Conservation (phyloP, 2,113 vertebrate genomes). For the Patagioenas fasciata region DNA sequence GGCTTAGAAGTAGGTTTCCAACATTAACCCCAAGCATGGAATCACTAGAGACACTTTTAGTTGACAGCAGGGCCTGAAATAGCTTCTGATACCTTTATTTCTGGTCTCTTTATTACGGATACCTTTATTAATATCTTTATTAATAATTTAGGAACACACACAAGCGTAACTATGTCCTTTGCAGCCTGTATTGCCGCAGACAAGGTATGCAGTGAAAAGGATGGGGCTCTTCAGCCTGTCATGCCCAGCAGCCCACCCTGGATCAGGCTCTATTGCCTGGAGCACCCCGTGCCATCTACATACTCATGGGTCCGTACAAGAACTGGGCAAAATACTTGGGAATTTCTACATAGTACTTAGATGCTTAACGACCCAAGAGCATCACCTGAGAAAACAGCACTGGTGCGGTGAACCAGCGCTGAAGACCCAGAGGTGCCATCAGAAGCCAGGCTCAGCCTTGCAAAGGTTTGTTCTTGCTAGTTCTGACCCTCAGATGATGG, state of each 20-base stretch:
- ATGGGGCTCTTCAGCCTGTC: fast-evolving
- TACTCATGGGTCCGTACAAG: fast-evolving
- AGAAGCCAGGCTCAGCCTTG: background rate
- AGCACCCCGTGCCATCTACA: background rate
- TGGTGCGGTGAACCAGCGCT: background rate
- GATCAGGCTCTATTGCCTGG: background rate
- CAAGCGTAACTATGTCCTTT: background rate
- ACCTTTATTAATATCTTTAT: background rate
- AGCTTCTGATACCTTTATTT: background rate
- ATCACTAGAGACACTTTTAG: background rate
- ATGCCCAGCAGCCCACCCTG: background rate
- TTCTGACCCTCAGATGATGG: too few relatives aligned
- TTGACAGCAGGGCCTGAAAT: background rate
- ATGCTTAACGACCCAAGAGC: background rate
- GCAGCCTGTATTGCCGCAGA: background rate
- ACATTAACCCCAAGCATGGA: background rate
- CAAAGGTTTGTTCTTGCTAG: background rate
- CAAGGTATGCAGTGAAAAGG: background rate
- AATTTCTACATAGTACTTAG: fast-evolving
- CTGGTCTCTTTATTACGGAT: background rate
- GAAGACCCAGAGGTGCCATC: background rate
- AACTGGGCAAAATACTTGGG: background rate
- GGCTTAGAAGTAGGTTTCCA: background rate
- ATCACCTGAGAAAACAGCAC: background rate
- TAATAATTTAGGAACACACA: background rate